These are phyloP conservation scores for Phymastichus coffea DNA, from an alignment of 1,140 invertebrate species.

Conservation along the genomic window DNA sequence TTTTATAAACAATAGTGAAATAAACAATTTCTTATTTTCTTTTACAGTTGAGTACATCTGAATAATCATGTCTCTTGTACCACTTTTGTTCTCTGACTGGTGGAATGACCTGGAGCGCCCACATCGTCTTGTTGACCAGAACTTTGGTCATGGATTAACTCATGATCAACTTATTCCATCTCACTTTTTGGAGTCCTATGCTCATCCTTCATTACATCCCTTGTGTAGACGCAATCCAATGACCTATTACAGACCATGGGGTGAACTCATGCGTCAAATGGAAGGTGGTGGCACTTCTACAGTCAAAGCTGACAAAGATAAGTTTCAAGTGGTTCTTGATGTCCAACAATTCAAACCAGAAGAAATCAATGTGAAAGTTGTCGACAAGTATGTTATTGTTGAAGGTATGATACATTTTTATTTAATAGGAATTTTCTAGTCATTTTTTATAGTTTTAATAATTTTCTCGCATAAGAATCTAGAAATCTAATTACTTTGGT, in stretches of 20 bases:
- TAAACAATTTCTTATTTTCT: neutral
- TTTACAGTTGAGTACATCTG: no score
- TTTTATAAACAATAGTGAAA: no score
- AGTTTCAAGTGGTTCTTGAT: conserved; percentile 62
- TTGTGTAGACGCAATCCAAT: conserved; percentile 26
- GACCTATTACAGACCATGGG: conserved; percentile 28
- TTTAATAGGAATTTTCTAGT: no score
- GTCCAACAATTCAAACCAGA: conserved; percentile 74
- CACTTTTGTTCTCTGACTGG: conserved; percentile 51
- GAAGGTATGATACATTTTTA: conserved; percentile 56
- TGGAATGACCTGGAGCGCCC: conserved; percentile 45
- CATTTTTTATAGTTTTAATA: no score
- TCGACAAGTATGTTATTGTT: conserved; percentile 69
- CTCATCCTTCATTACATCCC: conserved; percentile 37
- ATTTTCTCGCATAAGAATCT: no score
- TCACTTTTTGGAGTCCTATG: conserved; percentile 27
- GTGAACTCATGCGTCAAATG: conserved; percentile 15
- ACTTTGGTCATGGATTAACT: conserved; percentile 43
- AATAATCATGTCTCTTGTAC: conserved; percentile 47
- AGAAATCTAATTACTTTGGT: no score
- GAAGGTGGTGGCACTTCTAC: conserved; percentile 47
- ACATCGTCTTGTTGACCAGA: conserved; percentile 44
- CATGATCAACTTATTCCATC: conserved; percentile 37
- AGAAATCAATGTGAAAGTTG: conserved; percentile 71
- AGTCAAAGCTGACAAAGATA: conserved; percentile 57